A percentile compares a stretch with the other conserved stretches of the same genome.
Evolutionary conservation across 2,113 vertebrate genomes (phyloP).

Genomic region (Brachirus orientalis): DNA sequence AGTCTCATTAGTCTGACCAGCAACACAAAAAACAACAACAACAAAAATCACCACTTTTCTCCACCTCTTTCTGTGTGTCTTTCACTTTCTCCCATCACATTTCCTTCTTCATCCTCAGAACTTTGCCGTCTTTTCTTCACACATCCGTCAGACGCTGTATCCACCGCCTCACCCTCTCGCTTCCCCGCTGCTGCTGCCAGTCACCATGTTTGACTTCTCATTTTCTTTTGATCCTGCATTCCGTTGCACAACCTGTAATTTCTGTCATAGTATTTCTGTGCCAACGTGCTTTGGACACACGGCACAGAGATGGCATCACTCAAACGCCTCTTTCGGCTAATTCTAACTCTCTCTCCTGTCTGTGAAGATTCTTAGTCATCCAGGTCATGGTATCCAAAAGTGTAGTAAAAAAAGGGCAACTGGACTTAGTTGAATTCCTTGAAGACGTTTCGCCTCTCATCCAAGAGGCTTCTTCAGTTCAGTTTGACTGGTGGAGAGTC

Average conservation of each 20-base stretch:
- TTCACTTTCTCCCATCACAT: conserved; percentile 15
- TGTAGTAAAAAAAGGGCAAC: too few relatives aligned
- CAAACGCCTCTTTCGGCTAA: conserved; percentile 9
- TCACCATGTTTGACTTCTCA: conserved; percentile 26
- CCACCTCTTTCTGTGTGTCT: conserved; percentile 29
- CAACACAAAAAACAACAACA: too few relatives aligned
- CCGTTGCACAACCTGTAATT: conserved; percentile 4
- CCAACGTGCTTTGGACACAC: too few relatives aligned
- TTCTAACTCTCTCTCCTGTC: neutral
- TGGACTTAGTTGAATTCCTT: too few relatives aligned
- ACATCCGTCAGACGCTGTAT: neutral
- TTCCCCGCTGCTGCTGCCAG: neutral
- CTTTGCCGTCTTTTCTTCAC: neutral
- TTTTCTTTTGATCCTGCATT: conserved; percentile 39
- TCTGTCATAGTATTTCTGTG: neutral
- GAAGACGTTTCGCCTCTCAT: too few relatives aligned
- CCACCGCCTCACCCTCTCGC: neutral
- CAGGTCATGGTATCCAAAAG: too few relatives aligned
- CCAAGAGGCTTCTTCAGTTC: too few relatives aligned
- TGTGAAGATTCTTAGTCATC: too few relatives aligned
- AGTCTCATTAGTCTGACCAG: conserved; percentile 57
- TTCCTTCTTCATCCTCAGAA: conserved; percentile 7
- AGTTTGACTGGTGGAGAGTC: too few relatives aligned
- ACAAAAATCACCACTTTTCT: conserved; percentile 28
- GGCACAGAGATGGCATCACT: conserved; percentile 10